phyloP scores from a whole-genome alignment of 2,797 vertebrate genomes.

The Gymnothorax javanicus region DNA sequence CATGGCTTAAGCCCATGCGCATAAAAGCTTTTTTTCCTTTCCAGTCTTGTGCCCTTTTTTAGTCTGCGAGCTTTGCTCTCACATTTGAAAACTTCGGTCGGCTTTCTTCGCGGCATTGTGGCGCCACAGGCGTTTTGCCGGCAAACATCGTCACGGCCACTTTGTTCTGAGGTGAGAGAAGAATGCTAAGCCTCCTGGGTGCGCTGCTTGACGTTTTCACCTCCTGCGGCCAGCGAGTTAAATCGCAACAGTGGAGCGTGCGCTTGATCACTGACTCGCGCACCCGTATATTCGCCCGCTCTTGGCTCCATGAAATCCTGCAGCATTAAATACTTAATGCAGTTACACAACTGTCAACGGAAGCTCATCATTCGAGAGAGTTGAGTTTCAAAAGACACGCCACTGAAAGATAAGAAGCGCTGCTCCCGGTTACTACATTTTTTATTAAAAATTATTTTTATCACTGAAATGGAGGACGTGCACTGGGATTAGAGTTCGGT shows the following conservation, averaged over 20 bases:
- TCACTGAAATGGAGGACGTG: slow-evolving; percentile 3
- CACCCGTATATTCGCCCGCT: background rate
- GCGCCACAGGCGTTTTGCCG: background rate
- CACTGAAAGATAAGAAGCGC: background rate
- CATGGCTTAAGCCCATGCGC: background rate
- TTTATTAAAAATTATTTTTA: slow-evolving; percentile 42
- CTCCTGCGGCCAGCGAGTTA: background rate
- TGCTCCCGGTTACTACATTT: slow-evolving; percentile 33
- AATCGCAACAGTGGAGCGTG: background rate
- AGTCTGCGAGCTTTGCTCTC: no score
- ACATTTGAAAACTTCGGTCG: background rate
- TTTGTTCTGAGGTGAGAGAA: background rate
- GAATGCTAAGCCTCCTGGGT: background rate
- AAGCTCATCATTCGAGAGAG: background rate
- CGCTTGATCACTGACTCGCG: background rate
- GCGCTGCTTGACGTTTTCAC: background rate
- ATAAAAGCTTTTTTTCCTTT: background rate
- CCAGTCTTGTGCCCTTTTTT: background rate
- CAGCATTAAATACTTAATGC: slow-evolving; percentile 1
- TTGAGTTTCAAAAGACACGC: background rate
- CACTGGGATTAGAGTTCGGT: slow-evolving; percentile 30
- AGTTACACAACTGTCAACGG: slow-evolving; percentile 7
- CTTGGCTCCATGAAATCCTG: background rate
- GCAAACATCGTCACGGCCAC: background rate
- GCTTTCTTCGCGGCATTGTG: background rate